Percentiles rank a stretch among this genome's conserved stretches.
phyloP scores from a whole-genome alignment of 2,113 vertebrate species.

The Plectropomus leopardus region DNA sequence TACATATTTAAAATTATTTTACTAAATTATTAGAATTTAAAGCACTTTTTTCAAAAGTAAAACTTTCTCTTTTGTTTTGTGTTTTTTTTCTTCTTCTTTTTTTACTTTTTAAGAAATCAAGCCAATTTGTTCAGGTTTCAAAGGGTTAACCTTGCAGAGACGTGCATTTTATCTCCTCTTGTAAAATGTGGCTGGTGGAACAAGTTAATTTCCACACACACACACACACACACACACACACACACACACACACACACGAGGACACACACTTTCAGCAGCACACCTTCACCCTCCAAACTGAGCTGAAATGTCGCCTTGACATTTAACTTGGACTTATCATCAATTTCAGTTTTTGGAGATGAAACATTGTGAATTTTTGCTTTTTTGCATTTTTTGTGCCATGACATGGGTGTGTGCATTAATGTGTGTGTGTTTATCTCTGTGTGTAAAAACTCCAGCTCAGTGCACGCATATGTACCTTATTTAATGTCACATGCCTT shows the following conservation, averaged over 20 bases:
- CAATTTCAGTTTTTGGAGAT: conserved; percentile 35
- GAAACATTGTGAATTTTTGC: background rate
- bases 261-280: conserved; percentile 14
- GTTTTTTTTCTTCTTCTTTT: too few species aligned
- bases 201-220: conserved; percentile 7
- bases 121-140: too few species aligned
- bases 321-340: conserved; percentile 53
- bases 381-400: background rate
- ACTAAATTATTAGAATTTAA: too few species aligned
- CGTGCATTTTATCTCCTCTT: background rate
- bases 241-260: conserved; percentile 19
- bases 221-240: background rate
- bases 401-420: background rate
- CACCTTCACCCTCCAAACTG: conserved; percentile 12
- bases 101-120: too few species aligned
- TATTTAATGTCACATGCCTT: background rate
- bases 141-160: background rate
- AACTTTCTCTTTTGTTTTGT: too few species aligned
- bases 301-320: conserved; percentile 59
- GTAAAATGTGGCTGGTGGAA: background rate
- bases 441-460: conserved; percentile 2
- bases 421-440: background rate
- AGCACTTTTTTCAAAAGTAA: too few species aligned
- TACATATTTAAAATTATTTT: too few species aligned
- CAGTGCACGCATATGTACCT: background rate